Evolutionary conservation across 2,888 invertebrate genomes (phyloP).

Genomic region (Miltochrista miniata): DNA sequence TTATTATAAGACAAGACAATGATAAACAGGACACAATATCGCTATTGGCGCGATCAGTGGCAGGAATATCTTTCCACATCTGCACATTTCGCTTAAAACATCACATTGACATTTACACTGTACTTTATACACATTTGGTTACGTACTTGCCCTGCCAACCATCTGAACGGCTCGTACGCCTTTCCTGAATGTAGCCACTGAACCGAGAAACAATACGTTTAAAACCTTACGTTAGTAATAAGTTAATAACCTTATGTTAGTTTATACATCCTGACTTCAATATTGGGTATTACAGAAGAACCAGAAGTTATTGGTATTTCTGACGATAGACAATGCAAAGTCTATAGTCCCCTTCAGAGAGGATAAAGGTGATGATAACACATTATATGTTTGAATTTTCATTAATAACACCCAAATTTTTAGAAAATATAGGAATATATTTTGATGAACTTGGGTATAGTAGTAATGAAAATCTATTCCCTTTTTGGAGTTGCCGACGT

Average conservation of each 20-base stretch:
- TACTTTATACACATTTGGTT: conserved; percentile 73
- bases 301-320: conserved; percentile 58
- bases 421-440: not conserved
- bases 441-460: conserved; percentile 18
- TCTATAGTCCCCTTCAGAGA: conserved; percentile 39
- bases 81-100: conserved; percentile 57
- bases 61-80: conserved; percentile 42
- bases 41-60: conserved; percentile 62
- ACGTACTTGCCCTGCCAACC: conserved; percentile 99
- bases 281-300: conserved; percentile 50
- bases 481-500: conserved; percentile 41
- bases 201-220: conserved; percentile 79
- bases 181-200: conserved; percentile 99
- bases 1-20: conserved; percentile 74
- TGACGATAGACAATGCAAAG: conserved; percentile 73
- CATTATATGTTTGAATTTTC: conserved; percentile 37
- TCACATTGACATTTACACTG: conserved; percentile 78
- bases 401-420: conserved; percentile 47
- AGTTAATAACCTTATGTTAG: too few species aligned
- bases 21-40: conserved; percentile 75
- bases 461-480: conserved; percentile 39
- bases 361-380: conserved; percentile 33
- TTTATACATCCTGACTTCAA: conserved; percentile 52
- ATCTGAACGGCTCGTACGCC: conserved; percentile 99
- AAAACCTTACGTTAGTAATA: conserved; percentile 51